Percentiles rank a stretch among this genome's conserved stretches.
Evolutionary conservation across 2,888 invertebrate species (phyloP).

Genomic region (Chesias legatella): DNA sequence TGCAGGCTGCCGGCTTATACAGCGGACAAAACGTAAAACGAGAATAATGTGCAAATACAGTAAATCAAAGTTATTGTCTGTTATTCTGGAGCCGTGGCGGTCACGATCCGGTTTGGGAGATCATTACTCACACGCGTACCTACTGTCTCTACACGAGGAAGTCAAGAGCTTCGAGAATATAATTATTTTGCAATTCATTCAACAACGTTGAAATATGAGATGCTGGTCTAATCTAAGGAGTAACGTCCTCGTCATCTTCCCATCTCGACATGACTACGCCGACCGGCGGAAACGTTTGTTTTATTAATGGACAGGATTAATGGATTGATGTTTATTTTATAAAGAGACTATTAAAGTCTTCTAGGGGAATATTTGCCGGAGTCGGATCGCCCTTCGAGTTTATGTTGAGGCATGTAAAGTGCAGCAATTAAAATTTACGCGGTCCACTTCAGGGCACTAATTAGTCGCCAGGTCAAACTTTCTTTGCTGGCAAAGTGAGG

Average conservation of each 20-base stretch:
- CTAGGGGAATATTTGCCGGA: constrained; percentile 1
- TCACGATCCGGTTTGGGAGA: constrained; percentile 49
- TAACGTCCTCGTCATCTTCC: constrained; percentile 10
- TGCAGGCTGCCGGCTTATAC: constrained; percentile 13
- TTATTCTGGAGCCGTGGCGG: constrained; percentile 45
- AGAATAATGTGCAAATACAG: constrained; percentile 31
- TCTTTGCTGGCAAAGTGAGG: constrained; percentile 34
- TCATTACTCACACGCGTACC: constrained; percentile 54
- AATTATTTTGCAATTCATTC: constrained; percentile 22
- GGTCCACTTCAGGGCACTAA: constrained; percentile 55
- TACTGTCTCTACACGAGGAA: constrained; percentile 27
- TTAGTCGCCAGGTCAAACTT: constrained; percentile 44
- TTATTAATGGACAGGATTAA: constrained; percentile 22
- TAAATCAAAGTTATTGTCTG: constrained; percentile 44
- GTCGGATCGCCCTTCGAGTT: constrained; percentile 16
- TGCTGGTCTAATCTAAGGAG: constrained; percentile 4
- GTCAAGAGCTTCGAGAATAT: constrained; percentile 25
- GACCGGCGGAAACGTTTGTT: constrained; percentile 21
- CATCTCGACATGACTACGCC: constrained; percentile 14
- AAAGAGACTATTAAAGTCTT: constrained; percentile 14
- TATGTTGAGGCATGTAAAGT: constrained; percentile 30
- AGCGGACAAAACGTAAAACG: constrained; percentile 23
- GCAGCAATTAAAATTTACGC: constrained; percentile 61
- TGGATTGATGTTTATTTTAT: constrained; percentile 18
- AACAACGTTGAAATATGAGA: constrained; percentile 15